Conservation (phyloP, 2,113 vertebrate species). For the Etia nguti region DNA sequence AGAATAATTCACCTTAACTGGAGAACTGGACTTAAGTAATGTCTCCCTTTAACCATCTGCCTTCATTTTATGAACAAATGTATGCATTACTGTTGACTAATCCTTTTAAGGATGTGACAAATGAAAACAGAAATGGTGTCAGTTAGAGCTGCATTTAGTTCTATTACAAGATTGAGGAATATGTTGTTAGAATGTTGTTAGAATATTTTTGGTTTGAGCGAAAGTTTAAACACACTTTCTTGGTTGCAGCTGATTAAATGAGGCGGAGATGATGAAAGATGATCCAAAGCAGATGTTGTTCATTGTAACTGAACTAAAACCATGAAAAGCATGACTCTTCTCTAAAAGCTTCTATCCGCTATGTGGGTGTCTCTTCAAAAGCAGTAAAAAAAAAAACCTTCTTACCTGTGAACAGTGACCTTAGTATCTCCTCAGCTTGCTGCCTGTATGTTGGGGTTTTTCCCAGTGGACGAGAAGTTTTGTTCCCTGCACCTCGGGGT, state of each 20-base stretch:
- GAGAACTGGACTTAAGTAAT: neutral
- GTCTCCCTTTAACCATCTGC: neutral
- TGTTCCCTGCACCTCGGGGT: no score
- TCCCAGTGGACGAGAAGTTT: no score
- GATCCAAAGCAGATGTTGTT: neutral
- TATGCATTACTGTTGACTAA: neutral
- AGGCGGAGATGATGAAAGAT: neutral
- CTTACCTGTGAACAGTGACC: neutral
- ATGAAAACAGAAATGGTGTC: neutral
- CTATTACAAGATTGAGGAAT: neutral
- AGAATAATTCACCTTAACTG: neutral
- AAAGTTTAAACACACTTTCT: neutral
- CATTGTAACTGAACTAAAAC: neutral
- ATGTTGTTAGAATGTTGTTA: neutral
- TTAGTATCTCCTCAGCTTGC: no score
- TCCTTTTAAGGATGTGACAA: neutral
- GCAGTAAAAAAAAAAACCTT: neutral
- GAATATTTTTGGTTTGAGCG: neutral
- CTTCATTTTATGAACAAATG: neutral
- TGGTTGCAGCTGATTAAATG: neutral
- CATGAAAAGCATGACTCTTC: neutral
- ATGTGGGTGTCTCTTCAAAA: neutral
- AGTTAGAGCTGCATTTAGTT: neutral
- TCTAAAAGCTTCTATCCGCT: neutral
- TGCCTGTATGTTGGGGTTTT: no score